Conservation (phyloP, 2,113 vertebrate genomes). For the Xiphophorus hellerii region DNA sequence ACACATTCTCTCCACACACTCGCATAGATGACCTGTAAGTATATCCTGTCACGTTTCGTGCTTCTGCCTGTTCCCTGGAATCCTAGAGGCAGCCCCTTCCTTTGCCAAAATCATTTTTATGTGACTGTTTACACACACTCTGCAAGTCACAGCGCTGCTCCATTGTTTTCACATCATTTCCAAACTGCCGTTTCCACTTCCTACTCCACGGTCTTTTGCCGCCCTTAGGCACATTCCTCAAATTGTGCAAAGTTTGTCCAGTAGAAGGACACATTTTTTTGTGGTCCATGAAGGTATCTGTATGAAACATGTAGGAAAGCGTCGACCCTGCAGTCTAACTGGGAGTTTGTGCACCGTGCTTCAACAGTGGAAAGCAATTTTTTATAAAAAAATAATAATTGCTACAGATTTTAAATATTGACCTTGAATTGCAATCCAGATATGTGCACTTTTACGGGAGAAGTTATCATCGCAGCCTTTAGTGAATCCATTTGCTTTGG, state of each 20-base stretch:
- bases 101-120: slow-evolving; percentile 55
- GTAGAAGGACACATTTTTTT: slow-evolving; percentile 5
- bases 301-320: slow-evolving; percentile 6
- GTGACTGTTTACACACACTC: slow-evolving; percentile 51
- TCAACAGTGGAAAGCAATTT: neutral
- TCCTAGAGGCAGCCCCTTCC: slow-evolving; percentile 44
- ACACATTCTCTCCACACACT: slow-evolving; percentile 4
- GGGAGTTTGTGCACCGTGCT: neutral
- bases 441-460: slow-evolving; percentile 10
- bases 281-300: slow-evolving; percentile 17
- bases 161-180: slow-evolving; percentile 75
- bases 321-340: neutral
- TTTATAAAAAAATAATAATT: slow-evolving; percentile 19
- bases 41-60: slow-evolving; percentile 46
- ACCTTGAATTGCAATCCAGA: neutral
- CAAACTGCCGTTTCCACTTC: slow-evolving; percentile 69
- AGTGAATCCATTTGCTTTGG: slow-evolving; percentile 44
- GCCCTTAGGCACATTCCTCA: slow-evolving; percentile 65
- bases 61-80: slow-evolving; percentile 2
- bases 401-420: neutral
- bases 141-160: slow-evolving; percentile 48
- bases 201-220: slow-evolving; percentile 52
- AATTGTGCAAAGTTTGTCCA: slow-evolving; percentile 45
- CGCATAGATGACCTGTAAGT: slow-evolving; percentile 23
- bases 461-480: slow-evolving; percentile 26